Conservation (phyloP, 1,140 invertebrate genomes). For the Ceratoteleas bidentatus region DNA sequence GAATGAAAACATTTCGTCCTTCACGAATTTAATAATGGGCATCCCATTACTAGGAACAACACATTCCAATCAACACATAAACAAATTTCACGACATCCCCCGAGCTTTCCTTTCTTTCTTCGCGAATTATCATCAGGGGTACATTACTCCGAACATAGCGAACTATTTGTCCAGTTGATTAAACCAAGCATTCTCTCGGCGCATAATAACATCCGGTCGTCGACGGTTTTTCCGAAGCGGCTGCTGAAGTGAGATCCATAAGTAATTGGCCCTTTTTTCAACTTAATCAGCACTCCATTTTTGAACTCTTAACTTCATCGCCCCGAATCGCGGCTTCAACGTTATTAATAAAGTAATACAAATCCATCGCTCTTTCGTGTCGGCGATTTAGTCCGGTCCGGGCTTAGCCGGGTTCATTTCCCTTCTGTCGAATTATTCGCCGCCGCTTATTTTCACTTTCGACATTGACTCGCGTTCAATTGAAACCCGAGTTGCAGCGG, state of each 20-base stretch:
- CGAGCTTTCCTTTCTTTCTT: no score
- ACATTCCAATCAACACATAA: no score
- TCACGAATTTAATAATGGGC: no score
- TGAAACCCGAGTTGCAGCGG: slow-evolving; percentile 7
- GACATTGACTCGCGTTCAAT: slow-evolving; percentile 26
- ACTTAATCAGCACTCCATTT: slow-evolving; percentile 35
- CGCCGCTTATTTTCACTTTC: slow-evolving; percentile 26
- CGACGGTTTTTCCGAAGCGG: slow-evolving; percentile 8
- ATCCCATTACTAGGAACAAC: no score
- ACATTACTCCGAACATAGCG: neutral
- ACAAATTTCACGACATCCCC: no score
- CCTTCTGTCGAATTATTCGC: slow-evolving; percentile 19
- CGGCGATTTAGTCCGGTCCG: neutral
- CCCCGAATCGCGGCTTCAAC: slow-evolving; percentile 29
- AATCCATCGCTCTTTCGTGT: slow-evolving; percentile 29
- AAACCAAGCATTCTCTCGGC: neutral
- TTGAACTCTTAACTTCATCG: slow-evolving; percentile 40
- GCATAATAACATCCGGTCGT: slow-evolving; percentile 14
- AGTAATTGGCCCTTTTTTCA: slow-evolving; percentile 35
- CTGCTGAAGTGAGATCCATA: slow-evolving; percentile 5
- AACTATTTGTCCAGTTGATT: slow-evolving; percentile 1
- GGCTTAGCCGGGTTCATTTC: slow-evolving; percentile 24
- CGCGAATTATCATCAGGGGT: neutral
- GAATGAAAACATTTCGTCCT: no score
- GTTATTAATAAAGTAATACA: slow-evolving; percentile 46